Base-by-base conservation (phyloP, 1,140 invertebrate species). In the Philopotamus ludificatus region DNA sequence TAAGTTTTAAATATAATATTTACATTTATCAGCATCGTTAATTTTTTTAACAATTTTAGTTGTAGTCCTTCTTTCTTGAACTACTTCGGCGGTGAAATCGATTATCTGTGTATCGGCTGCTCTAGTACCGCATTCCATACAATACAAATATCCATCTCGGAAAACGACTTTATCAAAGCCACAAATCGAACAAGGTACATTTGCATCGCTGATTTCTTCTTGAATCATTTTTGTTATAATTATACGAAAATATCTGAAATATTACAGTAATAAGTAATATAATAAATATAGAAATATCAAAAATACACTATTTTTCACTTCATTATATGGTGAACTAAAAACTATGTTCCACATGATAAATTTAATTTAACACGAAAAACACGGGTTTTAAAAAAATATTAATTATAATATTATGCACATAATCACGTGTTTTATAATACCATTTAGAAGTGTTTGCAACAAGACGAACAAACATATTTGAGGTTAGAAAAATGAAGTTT, bases 81-180 rank as follows among this genome's bases (percentile, higher is more conserved):
- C 22, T 41, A 3, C 58, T 16, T 70, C 74, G 71, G 62, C 8
- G 25, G 58, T 3, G 34, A 57, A 15, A 57, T 67, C 73, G 9
- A 74, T 65, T 20, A 73, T 70, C 70, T 75, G 72, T 3, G 75
- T 60, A 22, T 75, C 72, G 2, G 73, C 70, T 21, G 75, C 71
- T 44, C 76, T 73, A 4, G 72, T 75, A 21, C 77, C 77, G 50
- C 85, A 86, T 58, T 78, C 76, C 15, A 74, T 60, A 63, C 85
- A 86, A 66, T 81, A 86, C 60, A 79, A 84, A 72, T 73, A 84
- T 12, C 85, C 85, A 59, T 74, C 79, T 28, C 79, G 74, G 18
- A 76, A 72, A 45, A 77, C 77, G 64, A 84, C 85, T 15, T 79
- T 71, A 1, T 61, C 70, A 18, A 74, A 71, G 1, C 77, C 79